Evolutionary conservation across 2,113 vertebrate genomes (phyloP).

Genomic region (Sapayoa aenigma): DNA sequence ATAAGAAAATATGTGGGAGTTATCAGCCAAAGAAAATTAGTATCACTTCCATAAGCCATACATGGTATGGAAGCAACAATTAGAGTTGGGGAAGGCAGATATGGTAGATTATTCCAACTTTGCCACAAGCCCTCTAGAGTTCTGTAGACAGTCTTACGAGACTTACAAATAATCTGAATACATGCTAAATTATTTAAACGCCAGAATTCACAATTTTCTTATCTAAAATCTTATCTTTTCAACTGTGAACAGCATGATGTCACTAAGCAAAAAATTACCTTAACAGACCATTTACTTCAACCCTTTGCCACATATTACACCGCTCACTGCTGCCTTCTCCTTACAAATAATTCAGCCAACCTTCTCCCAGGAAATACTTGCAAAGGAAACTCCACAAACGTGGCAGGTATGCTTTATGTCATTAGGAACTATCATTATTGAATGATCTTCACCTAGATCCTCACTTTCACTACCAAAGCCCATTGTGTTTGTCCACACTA

Average conservation of each 20-base stretch:
- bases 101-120: background rate
- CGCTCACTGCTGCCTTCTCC: background rate
- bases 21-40: background rate
- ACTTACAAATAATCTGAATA: background rate
- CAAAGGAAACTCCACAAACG: background rate
- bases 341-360: background rate
- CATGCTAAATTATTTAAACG: background rate
- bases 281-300: background rate
- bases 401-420: background rate
- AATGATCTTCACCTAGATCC: background rate
- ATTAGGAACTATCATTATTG: background rate
- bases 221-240: background rate
- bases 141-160: background rate
- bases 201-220: background rate
- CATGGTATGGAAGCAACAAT: background rate
- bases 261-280: background rate
- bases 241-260: background rate
- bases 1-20: background rate
- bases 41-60: background rate
- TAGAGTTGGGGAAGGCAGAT: background rate
- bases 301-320: background rate
- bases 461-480: background rate
- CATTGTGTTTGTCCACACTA: fast-evolving
- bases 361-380: background rate
- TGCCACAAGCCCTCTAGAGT: background rate